phyloP scores from a whole-genome alignment of 2,888 invertebrate species.

The Tubiluchus corallicola region DNA sequence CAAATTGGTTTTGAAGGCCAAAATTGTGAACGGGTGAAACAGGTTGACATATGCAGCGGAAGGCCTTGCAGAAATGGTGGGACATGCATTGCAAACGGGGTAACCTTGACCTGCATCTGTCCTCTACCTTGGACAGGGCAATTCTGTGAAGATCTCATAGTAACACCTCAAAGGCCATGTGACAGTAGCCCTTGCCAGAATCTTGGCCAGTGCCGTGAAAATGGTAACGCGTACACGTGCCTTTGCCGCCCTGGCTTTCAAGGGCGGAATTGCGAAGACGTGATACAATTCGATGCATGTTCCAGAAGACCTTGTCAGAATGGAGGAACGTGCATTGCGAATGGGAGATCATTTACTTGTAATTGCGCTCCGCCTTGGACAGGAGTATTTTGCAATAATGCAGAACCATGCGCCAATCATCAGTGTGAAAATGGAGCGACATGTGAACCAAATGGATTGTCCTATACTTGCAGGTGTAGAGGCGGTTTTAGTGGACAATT shows the following conservation, averaged over 20 bases:
- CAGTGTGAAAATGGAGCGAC: no score
- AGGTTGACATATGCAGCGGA: no score
- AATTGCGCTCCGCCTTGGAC: not conserved
- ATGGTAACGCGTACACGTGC: conserved; percentile 33
- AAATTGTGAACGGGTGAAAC: not conserved
- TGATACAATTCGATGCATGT: not conserved
- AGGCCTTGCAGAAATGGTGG: not conserved
- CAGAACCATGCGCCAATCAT: no score
- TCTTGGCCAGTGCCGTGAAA: conserved; percentile 39
- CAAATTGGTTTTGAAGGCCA: not conserved
- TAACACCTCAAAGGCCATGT: conserved; percentile 28
- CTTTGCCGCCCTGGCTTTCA: not conserved
- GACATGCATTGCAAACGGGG: not conserved
- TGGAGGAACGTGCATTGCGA: not conserved
- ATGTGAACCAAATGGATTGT: not conserved
- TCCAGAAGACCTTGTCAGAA: not conserved
- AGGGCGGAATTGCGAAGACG: not conserved
- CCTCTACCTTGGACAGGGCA: not conserved
- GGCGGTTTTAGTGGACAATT: not conserved
- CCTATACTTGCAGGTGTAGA: no score
- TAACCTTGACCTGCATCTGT: not conserved
- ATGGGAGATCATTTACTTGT: not conserved
- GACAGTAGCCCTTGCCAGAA: conserved; percentile 21
- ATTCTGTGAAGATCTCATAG: conserved; percentile 18
- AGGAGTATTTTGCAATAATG: not conserved